phyloP scores from a whole-genome alignment of 2,888 invertebrate genomes.

The Drosophila subquinaria region DNA sequence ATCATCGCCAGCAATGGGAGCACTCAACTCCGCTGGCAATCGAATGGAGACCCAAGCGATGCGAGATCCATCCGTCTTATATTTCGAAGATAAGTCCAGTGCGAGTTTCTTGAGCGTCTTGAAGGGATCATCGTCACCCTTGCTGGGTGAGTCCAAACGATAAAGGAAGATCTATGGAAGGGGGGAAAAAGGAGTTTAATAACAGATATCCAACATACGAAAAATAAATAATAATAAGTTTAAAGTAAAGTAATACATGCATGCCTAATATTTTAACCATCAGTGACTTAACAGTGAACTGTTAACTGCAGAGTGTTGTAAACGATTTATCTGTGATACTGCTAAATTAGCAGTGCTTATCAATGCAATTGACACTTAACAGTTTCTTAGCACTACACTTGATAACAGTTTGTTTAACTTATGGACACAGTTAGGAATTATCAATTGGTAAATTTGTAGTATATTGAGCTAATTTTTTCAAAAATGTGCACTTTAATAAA shows the following conservation, averaged over 20 bases:
- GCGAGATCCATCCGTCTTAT: constrained; percentile 89
- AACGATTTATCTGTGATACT: constrained; percentile 2
- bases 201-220: background rate
- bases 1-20: constrained; percentile 56
- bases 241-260: background rate
- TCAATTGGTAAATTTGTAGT: background rate
- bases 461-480: no score
- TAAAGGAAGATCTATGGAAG: constrained; percentile 88
- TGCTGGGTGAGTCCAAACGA: constrained; percentile 88
- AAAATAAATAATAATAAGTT: background rate
- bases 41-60: constrained; percentile 90
- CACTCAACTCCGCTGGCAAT: constrained; percentile 85
- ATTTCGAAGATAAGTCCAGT: constrained; percentile 88
- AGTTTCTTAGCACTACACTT: background rate
- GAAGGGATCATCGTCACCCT: constrained; percentile 88
- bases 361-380: constrained; percentile 4
- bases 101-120: constrained; percentile 88
- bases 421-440: constrained; percentile 69
- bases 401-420: constrained; percentile 55
- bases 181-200: background rate
- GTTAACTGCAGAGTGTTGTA: constrained; percentile 15
- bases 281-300: background rate
- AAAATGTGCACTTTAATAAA: no score
- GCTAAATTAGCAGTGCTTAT: background rate
- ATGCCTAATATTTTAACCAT: background rate